Percentiles rank a stretch among this genome's conserved stretches.
phyloP scores from a whole-genome alignment of 2,888 invertebrate species.

The Phasia obesa region DNA sequence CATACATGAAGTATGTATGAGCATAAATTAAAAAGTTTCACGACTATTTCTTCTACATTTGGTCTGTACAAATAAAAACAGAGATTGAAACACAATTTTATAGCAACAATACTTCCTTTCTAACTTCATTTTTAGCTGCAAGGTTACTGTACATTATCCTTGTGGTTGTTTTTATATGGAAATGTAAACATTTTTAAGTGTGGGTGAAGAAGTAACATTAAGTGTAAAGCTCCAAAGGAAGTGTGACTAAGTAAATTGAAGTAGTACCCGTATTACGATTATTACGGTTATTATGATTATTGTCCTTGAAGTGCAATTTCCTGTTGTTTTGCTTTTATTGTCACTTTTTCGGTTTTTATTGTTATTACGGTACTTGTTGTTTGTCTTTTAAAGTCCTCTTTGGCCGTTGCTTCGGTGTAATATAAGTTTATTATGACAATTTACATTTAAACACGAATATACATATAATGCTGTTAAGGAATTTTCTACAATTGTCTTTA shows the following conservation, averaged over 20 bases:
- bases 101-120: too few species aligned
- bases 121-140: too few species aligned
- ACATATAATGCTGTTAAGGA: neutral
- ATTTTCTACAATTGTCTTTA: too few species aligned
- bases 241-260: conserved; percentile 14
- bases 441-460: conserved; percentile 5
- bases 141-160: too few species aligned
- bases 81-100: too few species aligned
- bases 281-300: conserved; percentile 60
- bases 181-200: too few species aligned
- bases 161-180: too few species aligned
- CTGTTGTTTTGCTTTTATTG: conserved; percentile 76
- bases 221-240: neutral
- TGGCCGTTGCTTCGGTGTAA: neutral
- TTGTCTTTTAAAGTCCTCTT: conserved; percentile 12
- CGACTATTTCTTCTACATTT: too few species aligned
- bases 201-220: too few species aligned
- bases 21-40: too few species aligned
- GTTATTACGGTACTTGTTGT: conserved; percentile 24
- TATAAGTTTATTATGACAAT: conserved; percentile 5
- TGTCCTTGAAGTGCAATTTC: conserved; percentile 78
- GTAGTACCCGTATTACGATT: conserved; percentile 37
- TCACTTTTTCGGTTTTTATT: conserved; percentile 35
- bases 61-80: too few species aligned
- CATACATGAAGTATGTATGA: too few species aligned